These are phyloP conservation scores for Bothrops jararaca DNA, from an alignment of 2,113 vertebrate species.

Conservation along the genomic window DNA sequence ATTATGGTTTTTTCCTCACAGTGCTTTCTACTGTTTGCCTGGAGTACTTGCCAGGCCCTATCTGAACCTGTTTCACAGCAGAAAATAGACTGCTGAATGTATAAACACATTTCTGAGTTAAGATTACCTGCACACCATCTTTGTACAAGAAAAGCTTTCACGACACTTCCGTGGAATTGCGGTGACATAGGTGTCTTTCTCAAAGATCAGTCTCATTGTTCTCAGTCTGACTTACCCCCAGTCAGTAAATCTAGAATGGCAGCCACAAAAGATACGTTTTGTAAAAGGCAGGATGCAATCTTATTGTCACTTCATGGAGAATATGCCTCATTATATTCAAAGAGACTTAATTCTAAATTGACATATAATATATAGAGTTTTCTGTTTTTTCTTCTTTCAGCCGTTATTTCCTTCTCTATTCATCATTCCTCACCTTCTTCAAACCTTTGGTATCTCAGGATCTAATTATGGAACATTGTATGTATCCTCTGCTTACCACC, in stretches of 20 bases:
- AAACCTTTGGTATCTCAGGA: background rate
- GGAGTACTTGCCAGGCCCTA: background rate
- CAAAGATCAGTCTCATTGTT: background rate
- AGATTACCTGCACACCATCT: slow-evolving; percentile 46
- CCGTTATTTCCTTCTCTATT: background rate
- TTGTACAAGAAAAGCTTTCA: slow-evolving; percentile 35
- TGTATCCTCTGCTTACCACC: background rate
- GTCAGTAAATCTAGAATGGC: background rate
- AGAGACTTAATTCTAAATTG: background rate
- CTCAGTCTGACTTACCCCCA: background rate
- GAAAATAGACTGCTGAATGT: slow-evolving; percentile 38
- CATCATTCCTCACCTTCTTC: background rate
- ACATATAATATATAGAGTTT: background rate
- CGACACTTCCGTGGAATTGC: slow-evolving; percentile 45
- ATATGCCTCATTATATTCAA: background rate
- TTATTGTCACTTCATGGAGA: background rate
- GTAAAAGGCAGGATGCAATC: background rate
- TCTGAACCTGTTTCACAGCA: slow-evolving; percentile 23
- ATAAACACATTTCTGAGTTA: slow-evolving; percentile 48
- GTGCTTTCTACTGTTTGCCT: slow-evolving; percentile 8
- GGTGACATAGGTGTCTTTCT: slow-evolving; percentile 31
- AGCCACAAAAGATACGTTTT: background rate
- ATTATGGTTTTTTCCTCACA: background rate
- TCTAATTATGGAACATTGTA: background rate
- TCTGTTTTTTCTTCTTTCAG: background rate